Conservation (phyloP, 2,797 vertebrate genomes). For the Malurus splendens region DNA sequence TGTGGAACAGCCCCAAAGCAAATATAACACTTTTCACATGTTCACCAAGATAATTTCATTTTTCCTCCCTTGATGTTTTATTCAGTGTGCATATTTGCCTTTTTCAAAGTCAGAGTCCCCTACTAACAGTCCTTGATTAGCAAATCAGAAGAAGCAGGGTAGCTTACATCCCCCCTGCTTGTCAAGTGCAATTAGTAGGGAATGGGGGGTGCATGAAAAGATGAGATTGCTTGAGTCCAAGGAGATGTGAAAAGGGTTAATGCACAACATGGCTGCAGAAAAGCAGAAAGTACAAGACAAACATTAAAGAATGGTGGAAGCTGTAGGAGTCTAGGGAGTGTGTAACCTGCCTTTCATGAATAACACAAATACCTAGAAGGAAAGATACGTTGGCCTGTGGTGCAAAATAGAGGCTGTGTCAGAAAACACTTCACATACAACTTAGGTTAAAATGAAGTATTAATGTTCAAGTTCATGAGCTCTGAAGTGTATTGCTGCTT, state of each 20-base stretch:
- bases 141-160: not conserved
- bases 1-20: not conserved
- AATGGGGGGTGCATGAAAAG: not conserved
- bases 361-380: not conserved
- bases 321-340: not conserved
- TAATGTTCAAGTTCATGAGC: not conserved
- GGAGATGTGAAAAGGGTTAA: not conserved
- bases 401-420: not conserved
- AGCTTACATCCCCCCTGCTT: not conserved
- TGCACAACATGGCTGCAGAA: not conserved
- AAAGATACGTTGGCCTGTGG: not conserved
- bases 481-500: not conserved
- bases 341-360: not conserved
- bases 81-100: not conserved
- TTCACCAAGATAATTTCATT: not conserved
- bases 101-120: not conserved
- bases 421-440: not conserved
- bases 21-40: not conserved
- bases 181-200: not conserved
- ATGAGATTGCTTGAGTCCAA: not conserved
- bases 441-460: not conserved
- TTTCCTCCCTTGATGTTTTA: not conserved
- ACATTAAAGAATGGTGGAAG: not conserved
- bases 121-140: not conserved
- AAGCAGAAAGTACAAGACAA: not conserved